A percentile compares a stretch with the other conserved stretches of the same genome.
Evolutionary conservation across 2,888 invertebrate species (phyloP).

Genomic region (Fragum fragum): DNA sequence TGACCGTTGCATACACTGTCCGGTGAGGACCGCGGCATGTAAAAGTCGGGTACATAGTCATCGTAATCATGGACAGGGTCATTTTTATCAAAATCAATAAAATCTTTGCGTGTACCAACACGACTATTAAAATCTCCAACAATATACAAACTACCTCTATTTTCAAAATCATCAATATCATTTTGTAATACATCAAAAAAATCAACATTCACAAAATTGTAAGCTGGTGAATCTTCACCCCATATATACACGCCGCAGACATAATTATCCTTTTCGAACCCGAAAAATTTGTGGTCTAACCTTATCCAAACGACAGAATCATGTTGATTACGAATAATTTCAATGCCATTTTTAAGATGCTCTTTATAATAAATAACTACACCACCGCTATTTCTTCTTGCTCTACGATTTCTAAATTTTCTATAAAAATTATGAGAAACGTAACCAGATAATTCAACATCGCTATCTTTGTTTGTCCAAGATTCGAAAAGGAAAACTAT

Average conservation of each 20-base stretch:
- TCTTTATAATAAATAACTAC: constrained; percentile 20
- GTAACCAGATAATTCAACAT: constrained; percentile 24
- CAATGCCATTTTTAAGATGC: constrained; percentile 7
- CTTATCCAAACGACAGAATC: constrained; percentile 17
- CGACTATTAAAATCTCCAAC: constrained; percentile 47
- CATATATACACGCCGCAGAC: constrained; percentile 27
- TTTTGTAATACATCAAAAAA: constrained; percentile 40
- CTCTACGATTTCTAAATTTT: constrained; percentile 11
- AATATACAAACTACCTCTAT: constrained; percentile 34
- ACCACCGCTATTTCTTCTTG: constrained; percentile 12
- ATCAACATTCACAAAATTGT: constrained; percentile 39
- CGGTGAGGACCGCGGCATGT: constrained; percentile 11
- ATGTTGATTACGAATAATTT: constrained; percentile 1
- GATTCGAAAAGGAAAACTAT: constrained; percentile 28
- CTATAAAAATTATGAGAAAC: constrained; percentile 13
- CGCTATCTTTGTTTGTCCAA: constrained; percentile 17
- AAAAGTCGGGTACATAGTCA: constrained; percentile 23
- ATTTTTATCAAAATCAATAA: constrained; percentile 12
- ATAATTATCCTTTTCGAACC: constrained; percentile 15
- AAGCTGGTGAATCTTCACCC: constrained; percentile 40
- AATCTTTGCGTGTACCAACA: constrained; percentile 29
- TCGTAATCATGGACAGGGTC: background rate
- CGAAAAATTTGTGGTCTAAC: constrained; percentile 9
- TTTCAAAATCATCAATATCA: constrained; percentile 31
- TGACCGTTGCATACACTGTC: constrained; percentile 18